Percentiles rank a stretch among this genome's conserved stretches.
These are phyloP conservation scores for Xestia c-nigrum DNA, from an alignment of 2,888 invertebrate genomes.

Conservation along the genomic window DNA sequence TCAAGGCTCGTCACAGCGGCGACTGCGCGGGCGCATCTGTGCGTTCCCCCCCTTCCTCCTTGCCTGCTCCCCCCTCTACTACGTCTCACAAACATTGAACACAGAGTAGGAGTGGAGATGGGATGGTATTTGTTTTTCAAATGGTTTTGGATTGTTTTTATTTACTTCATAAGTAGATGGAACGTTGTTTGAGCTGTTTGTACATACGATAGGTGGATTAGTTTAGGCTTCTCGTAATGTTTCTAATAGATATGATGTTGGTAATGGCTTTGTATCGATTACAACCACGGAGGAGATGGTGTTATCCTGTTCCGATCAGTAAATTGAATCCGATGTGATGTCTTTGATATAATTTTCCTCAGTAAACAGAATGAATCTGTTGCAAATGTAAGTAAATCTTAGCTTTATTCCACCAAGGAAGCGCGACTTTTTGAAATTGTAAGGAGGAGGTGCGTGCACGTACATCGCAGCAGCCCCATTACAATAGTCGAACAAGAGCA, in stretches of 20 bases:
- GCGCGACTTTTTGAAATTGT: neutral
- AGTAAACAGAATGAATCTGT: neutral
- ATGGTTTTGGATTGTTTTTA: conserved; percentile 19
- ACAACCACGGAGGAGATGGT: neutral
- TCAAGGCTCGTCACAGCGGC: conserved; percentile 88
- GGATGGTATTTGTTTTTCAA: conserved; percentile 39
- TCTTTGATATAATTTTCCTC: neutral
- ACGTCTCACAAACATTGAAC: conserved; percentile 73
- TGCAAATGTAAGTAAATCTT: neutral
- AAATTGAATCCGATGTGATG: neutral
- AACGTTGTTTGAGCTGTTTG: neutral
- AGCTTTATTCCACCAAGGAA: neutral
- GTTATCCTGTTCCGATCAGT: neutral
- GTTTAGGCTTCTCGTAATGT: neutral
- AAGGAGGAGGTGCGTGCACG: neutral
- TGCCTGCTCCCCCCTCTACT: conserved; percentile 48
- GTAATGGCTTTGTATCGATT: neutral
- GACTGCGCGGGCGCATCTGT: conserved; percentile 87
- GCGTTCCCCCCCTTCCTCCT: conserved; percentile 57
- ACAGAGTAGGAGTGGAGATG: conserved; percentile 72
- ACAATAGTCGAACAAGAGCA: neutral
- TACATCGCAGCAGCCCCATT: neutral
- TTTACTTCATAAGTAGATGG: conserved; percentile 7
- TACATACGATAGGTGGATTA: neutral
- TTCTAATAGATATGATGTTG: neutral